Evolutionary conservation across 2,113 vertebrate species (phyloP).

Genomic region (Ictidomys tridecemlineatus): DNA sequence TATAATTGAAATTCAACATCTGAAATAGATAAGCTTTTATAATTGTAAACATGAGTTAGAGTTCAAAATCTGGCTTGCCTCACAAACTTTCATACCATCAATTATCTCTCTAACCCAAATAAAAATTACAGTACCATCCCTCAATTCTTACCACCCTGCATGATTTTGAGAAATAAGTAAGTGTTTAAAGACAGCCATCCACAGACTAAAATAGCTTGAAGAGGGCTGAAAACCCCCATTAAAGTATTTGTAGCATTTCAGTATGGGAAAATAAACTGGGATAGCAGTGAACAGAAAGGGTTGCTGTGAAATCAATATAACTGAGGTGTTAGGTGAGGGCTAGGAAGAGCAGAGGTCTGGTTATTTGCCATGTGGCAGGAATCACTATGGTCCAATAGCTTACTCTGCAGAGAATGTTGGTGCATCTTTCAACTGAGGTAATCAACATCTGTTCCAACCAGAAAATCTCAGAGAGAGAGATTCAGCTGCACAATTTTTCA

Average conservation of each 20-base stretch:
- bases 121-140: neutral
- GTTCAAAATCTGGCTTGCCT: neutral
- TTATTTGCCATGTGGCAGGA: rapidly evolving
- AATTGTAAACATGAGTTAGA: slow-evolving; percentile 9
- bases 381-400: rapidly evolving
- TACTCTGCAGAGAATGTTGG: rapidly evolving
- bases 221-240: neutral
- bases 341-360: neutral
- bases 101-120: neutral
- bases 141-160: neutral
- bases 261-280: too few species aligned
- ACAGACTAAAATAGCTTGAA: neutral
- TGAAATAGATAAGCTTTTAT: neutral
- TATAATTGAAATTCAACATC: neutral
- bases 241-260: neutral
- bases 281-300: neutral
- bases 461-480: neutral
- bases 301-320: neutral
- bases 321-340: too few species aligned
- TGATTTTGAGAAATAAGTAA: neutral
- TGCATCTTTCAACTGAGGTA: neutral
- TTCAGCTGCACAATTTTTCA: neutral
- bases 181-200: neutral
- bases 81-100: neutral
- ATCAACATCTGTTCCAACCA: neutral